These are phyloP conservation scores for Murina feae DNA, from an alignment of 2,113 vertebrate species.

Conservation along the genomic window DNA sequence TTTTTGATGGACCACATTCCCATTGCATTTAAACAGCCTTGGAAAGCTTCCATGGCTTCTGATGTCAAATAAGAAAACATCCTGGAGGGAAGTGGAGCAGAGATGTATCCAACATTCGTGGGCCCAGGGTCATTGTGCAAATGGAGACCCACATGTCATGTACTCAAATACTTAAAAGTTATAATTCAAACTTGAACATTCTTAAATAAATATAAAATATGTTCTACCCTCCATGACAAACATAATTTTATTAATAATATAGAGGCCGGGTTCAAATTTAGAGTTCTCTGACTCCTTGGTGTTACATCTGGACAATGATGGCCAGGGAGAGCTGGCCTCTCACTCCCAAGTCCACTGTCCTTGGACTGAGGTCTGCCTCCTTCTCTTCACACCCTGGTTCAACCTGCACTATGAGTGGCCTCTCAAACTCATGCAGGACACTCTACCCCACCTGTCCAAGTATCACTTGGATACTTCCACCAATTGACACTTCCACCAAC, in stretches of 20 bases:
- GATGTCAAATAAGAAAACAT: slow-evolving; percentile 51
- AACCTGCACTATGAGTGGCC: background rate
- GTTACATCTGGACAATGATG: background rate
- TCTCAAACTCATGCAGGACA: background rate
- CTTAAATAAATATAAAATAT: background rate
- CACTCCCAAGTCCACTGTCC: background rate
- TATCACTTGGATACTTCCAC: background rate
- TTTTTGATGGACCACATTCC: slow-evolving; percentile 54
- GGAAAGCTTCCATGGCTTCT: slow-evolving; percentile 56
- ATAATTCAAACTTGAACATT: background rate
- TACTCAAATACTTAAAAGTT: background rate
- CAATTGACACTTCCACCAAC: no score
- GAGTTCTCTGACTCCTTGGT: background rate
- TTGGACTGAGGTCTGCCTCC: background rate
- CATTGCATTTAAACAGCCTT: slow-evolving; percentile 46
- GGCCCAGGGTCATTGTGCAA: background rate
- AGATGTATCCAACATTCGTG: background rate
- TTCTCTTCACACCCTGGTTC: background rate
- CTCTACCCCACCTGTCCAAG: background rate
- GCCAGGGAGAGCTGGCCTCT: background rate
- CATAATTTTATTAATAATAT: background rate
- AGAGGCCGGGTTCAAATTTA: background rate
- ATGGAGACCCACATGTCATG: background rate
- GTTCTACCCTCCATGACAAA: background rate
- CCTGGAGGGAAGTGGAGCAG: background rate